These are phyloP conservation scores for Thaleichthys pacificus DNA, from an alignment of 2,797 vertebrate species.

Conservation along the genomic window DNA sequence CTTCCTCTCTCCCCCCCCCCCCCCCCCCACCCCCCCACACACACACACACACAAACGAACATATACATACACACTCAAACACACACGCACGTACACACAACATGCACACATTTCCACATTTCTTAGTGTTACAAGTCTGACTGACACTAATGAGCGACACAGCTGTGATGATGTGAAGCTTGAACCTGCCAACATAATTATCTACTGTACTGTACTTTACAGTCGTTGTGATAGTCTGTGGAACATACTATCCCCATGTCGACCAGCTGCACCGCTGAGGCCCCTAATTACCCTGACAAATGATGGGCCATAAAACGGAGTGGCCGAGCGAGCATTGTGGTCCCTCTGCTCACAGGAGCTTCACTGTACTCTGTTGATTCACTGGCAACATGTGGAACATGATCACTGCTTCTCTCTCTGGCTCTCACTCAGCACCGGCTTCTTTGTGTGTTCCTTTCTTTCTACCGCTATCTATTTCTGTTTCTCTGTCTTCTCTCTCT, in stretches of 20 bases:
- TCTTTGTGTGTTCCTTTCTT: too few species aligned
- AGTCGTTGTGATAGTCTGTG: constrained; percentile 24
- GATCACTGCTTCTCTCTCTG: not conserved
- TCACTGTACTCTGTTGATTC: constrained; percentile 2
- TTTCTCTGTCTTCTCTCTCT: too few species aligned
- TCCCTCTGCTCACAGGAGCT: constrained; percentile 1
- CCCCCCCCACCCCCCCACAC: too few species aligned
- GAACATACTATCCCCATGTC: constrained; percentile 21
- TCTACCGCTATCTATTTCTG: too few species aligned
- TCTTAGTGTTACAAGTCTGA: constrained; percentile 47
- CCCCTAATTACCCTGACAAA: constrained; percentile 50
- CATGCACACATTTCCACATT: constrained; percentile 10
- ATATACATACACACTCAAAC: constrained; percentile 6
- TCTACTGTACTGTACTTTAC: constrained; percentile 27
- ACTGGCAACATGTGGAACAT: not conserved
- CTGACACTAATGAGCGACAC: constrained; percentile 55
- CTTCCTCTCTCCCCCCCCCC: too few species aligned
- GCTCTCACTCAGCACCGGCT: too few species aligned
- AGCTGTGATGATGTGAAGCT: constrained; percentile 36
- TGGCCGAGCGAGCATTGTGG: constrained; percentile 8
- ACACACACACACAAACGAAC: not conserved
- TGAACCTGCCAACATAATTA: constrained; percentile 48
- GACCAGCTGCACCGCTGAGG: constrained; percentile 27
- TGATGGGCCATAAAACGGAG: constrained; percentile 24
- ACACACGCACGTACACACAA: not conserved